Evolutionary conservation across 2,797 vertebrate genomes (phyloP), one percentile per base, ranked within the genome.

Genomic region (Lateolabrax maculatus): DNA sequence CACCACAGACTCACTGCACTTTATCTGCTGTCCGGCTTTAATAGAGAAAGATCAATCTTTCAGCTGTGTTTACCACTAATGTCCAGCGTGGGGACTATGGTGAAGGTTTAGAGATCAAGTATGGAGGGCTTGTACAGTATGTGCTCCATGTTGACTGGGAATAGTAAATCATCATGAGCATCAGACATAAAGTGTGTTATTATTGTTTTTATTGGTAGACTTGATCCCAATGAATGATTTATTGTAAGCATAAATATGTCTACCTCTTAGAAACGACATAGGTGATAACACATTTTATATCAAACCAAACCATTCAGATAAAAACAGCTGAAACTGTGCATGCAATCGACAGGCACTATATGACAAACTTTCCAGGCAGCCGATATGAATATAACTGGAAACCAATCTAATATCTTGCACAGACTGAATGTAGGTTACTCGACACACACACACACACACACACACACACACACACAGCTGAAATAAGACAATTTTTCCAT

Each of bases 401-500:
- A 77, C 69, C 57, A 63, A 81, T 84, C 62, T 79, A 84, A 89
- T 80, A 86, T 87, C 61, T 82, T 85, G 53, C 81, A 81, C 80
- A 84, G 89, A 65, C 84, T 73, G 80, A 90, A 89, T 89, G 78
- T 81, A 88, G 63, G 77, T 72, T 79, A 79, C 77, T 68, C 16
- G 2, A 81, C 82, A 65, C 70, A 58, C 76, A 65, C 57, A 71
- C 63, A 68, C 68, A 63, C 68, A 58, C 60, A 58, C 49, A 64
- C 68, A 70, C 52, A 81, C 53, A 80, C 64, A 74, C 77, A 76
- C 51, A 81, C 71, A 72, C 74, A 77, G 80, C 77, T 85, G 84
- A 90, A 91, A 85, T 82, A 84, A 85, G 87, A 85, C 74, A 80
- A 57, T 72, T 86, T 92, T 93, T 94, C 92, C 93, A 94, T 93